Base-by-base conservation (phyloP, 1,140 invertebrate species). In the Drosophila ananassae region DNA sequence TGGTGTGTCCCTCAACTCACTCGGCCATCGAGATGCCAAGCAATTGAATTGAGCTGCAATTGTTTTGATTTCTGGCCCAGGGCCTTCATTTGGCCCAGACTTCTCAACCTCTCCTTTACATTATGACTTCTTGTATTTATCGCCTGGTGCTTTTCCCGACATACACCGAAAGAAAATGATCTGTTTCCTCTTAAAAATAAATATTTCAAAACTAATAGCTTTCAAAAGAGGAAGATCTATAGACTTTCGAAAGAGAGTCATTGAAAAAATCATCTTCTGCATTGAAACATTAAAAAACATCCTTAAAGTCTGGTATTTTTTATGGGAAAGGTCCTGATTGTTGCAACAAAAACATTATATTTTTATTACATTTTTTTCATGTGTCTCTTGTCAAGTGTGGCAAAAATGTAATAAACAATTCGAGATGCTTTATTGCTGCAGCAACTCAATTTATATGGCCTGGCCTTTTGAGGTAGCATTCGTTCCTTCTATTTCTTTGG, bases 1-100 rank as follows among this genome's bases (percentile, higher is more conserved):
- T 72, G 56, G 32, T 64, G 68, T 72, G 56, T 67, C 57, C 55
- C 62, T 67, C 48, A 54, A 60, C 25, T 64, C 21, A 59, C 52
- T 54, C 46, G 32, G 48, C 22, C 52, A 58, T 64, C 46, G 56
- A 48, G 44, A 63, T 47, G 74, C 46, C 59, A 56, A 73, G 79
- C 81, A 81, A 87, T 87, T 87, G 82, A 87, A 87, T 87, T 87
- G 82, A 89, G 82, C 72, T 87, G 83, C 82, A 87, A 87, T 87
- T 87, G 82, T 87, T 87, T 87, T 87, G 82, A 87, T 87, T 87
- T 87, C 79, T 87, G 59, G 82, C 83, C 82, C 83, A 47, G 83
- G 82, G 82, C 73, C 58, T 64, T 77, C 56, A 51, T 59, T 68
- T 69, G 63, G 44, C 61, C 50, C 66, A 24, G 25, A 5, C 30